These are phyloP conservation scores for Elephas maximus DNA, from an alignment of 2,113 vertebrate species.

Conservation along the genomic window DNA sequence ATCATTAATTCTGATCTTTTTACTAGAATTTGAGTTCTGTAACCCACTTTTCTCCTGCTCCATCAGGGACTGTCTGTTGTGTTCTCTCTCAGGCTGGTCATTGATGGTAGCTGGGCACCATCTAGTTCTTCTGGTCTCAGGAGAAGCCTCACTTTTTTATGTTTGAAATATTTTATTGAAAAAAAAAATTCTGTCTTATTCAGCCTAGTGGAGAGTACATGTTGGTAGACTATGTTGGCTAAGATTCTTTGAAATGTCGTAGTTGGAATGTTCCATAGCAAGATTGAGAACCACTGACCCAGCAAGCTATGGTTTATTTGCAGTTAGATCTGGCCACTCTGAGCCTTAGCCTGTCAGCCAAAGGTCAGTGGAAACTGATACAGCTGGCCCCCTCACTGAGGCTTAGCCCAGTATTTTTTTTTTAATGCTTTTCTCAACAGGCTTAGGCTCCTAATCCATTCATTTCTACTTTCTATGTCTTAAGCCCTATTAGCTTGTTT, in stretches of 20 bases:
- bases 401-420: not conserved
- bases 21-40: too few relatives aligned
- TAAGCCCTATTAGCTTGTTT: not conserved
- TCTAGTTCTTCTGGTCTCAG: too few relatives aligned
- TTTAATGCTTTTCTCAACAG: not conserved
- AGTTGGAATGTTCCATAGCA: not conserved
- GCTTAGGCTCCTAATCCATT: not conserved
- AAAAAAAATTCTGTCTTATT: not conserved
- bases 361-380: not conserved
- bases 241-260: not conserved
- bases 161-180: not conserved
- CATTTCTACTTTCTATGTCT: not conserved
- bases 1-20: too few relatives aligned
- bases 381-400: not conserved
- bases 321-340: not conserved
- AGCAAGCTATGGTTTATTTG: not conserved
- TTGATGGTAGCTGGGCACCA: too few relatives aligned
- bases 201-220: not conserved
- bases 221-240: not conserved
- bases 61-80: too few relatives aligned
- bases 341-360: not conserved
- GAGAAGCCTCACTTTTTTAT: not conserved
- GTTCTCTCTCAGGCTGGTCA: too few relatives aligned
- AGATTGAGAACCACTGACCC: not conserved
- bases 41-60: too few relatives aligned